phyloP scores from a whole-genome alignment of 2,888 invertebrate genomes.

The Tryphoninae sp. region DNA sequence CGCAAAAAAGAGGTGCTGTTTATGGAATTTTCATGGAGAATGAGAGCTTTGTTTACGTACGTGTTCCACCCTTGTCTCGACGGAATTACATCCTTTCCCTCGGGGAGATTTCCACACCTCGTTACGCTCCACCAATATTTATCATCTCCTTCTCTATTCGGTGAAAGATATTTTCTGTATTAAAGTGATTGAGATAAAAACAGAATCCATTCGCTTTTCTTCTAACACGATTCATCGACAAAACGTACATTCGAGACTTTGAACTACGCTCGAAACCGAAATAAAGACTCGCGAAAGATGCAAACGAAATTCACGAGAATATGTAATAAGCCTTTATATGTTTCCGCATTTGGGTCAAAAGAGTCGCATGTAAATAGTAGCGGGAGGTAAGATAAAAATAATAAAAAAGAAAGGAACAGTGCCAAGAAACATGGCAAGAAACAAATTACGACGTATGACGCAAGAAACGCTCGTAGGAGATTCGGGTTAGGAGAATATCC shows the following conservation, averaged over 20 bases:
- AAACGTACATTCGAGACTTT: background rate
- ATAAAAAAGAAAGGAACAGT: background rate
- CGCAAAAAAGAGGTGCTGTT: background rate
- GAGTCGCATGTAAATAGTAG: background rate
- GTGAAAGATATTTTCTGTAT: background rate
- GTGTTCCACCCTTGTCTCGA: slow-evolving; percentile 11
- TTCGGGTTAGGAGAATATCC: slow-evolving; percentile 33
- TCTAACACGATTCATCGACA: background rate
- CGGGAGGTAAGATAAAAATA: background rate
- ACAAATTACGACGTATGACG: background rate
- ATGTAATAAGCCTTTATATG: slow-evolving; percentile 23
- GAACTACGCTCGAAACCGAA: background rate
- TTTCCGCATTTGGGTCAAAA: slow-evolving; percentile 29
- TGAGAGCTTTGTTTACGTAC: slow-evolving; percentile 2
- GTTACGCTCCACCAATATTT: slow-evolving; percentile 41
- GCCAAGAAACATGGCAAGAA: background rate
- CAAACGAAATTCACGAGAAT: background rate
- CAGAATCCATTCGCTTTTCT: background rate
- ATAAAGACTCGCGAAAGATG: background rate
- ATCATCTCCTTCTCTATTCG: slow-evolving; percentile 10
- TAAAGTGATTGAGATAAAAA: background rate
- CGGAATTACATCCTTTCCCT: slow-evolving; percentile 24
- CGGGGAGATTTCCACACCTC: slow-evolving; percentile 2
- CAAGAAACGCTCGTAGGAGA: slow-evolving; percentile 6
- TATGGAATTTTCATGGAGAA: background rate